phyloP scores from a whole-genome alignment of 2,797 vertebrate species.

The Dromococcyx pavoninus region DNA sequence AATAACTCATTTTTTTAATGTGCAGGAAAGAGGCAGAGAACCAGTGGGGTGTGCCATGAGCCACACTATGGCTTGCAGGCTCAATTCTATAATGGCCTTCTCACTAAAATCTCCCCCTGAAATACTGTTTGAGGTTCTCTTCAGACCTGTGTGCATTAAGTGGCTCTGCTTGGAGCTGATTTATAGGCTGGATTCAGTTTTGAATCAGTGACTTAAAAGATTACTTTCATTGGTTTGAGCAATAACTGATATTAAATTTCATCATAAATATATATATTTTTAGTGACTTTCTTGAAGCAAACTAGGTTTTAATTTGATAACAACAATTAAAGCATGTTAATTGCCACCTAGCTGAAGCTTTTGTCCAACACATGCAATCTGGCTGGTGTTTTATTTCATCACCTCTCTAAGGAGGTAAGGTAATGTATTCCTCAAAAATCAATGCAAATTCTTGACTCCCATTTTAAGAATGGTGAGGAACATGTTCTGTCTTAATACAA shows the following conservation, averaged over 20 bases:
- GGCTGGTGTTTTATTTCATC: not conserved
- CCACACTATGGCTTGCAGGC: not conserved
- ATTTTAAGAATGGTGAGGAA: not conserved
- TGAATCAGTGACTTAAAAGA: not conserved
- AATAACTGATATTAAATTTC: not conserved
- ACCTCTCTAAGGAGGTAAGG: not conserved
- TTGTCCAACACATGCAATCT: not conserved
- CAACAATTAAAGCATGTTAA: not conserved
- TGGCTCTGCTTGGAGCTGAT: not conserved
- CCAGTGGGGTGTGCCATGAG: not conserved
- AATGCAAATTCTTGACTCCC: not conserved
- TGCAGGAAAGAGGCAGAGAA: not conserved
- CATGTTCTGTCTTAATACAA: not conserved
- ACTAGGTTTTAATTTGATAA: not conserved
- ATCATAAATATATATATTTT: not conserved
- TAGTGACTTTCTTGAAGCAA: not conserved
- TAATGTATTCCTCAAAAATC: not conserved
- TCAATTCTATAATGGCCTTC: not conserved
- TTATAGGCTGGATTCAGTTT: not conserved
- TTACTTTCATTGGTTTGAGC: not conserved
- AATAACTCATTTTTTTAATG: slow-evolving; percentile 41
- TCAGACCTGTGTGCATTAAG: not conserved
- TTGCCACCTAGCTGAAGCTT: not conserved
- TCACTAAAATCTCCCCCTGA: not conserved
- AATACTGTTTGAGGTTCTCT: not conserved